Conservation (phyloP, 2,797 vertebrate species). For the Danio albolineatus region DNA sequence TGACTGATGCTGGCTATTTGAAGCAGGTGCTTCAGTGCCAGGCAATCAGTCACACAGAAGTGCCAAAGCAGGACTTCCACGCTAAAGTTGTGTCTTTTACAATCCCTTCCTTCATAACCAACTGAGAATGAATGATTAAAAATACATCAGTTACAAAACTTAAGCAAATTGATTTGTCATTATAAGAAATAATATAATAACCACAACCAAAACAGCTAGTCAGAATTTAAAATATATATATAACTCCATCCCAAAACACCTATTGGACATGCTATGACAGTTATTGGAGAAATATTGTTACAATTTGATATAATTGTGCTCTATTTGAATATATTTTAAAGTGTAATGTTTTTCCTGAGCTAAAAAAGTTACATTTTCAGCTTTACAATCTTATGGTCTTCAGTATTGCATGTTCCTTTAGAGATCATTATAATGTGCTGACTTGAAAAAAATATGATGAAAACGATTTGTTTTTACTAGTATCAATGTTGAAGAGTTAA, state of each 20-base stretch:
- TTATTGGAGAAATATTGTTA: no score
- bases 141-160: not conserved
- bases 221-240: not conserved
- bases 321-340: no score
- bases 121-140: not conserved
- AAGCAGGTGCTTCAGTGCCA: conserved; percentile 18
- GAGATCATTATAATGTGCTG: not conserved
- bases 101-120: not conserved
- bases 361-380: no score
- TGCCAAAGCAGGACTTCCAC: not conserved
- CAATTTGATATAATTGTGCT: no score
- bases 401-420: not conserved
- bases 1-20: conserved; percentile 3
- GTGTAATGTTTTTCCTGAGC: no score
- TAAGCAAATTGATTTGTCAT: not conserved
- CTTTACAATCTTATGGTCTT: no score
- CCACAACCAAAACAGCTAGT: not conserved
- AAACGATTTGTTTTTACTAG: no score
- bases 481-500: no score
- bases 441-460: no score
- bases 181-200: no score
- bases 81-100: not conserved
- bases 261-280: no score
- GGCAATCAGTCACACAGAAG: not conserved
- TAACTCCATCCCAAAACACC: not conserved